A percentile compares a stretch with the other conserved stretches of the same genome.
Conservation (phyloP, 2,888 invertebrate genomes). For the Amblyjoppa proteus region DNA sequence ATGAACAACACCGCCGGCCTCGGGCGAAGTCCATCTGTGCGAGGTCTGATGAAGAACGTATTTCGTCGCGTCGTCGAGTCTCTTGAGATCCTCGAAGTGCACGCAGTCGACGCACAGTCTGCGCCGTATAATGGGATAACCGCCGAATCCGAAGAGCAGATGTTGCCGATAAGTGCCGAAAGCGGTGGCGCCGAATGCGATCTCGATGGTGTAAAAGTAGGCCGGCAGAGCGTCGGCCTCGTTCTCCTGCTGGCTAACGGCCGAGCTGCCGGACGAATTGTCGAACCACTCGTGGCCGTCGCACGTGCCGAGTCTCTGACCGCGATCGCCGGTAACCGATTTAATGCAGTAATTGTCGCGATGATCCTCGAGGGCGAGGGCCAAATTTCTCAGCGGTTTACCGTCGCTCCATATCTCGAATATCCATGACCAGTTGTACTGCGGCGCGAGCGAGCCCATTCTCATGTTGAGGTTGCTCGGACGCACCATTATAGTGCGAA, state of each 20-base stretch:
- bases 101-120: conserved; percentile 92
- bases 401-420: conserved; percentile 72
- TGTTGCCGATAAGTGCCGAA: conserved; percentile 93
- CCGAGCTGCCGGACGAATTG: conserved; percentile 43
- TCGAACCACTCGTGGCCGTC: conserved; percentile 75
- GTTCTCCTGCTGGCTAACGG: conserved; percentile 60
- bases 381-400: conserved; percentile 74
- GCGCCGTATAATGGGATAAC: conserved; percentile 88
- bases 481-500: conserved; percentile 60
- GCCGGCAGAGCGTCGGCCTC: conserved; percentile 55
- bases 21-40: conserved; percentile 87
- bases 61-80: conserved; percentile 88
- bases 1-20: conserved; percentile 85
- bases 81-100: conserved; percentile 88
- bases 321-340: conserved; percentile 71
- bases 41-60: conserved; percentile 88
- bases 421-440: conserved; percentile 69
- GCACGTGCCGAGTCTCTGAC: conserved; percentile 66
- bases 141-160: conserved; percentile 91
- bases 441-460: conserved; percentile 65
- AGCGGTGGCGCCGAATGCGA: conserved; percentile 60
- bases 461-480: conserved; percentile 67
- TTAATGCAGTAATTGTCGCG: conserved; percentile 75
- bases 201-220: conserved; percentile 63
- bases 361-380: conserved; percentile 74